These are phyloP conservation scores for Hypomecis atomaria DNA, from an alignment of 2,888 invertebrate genomes.

Conservation along the genomic window DNA sequence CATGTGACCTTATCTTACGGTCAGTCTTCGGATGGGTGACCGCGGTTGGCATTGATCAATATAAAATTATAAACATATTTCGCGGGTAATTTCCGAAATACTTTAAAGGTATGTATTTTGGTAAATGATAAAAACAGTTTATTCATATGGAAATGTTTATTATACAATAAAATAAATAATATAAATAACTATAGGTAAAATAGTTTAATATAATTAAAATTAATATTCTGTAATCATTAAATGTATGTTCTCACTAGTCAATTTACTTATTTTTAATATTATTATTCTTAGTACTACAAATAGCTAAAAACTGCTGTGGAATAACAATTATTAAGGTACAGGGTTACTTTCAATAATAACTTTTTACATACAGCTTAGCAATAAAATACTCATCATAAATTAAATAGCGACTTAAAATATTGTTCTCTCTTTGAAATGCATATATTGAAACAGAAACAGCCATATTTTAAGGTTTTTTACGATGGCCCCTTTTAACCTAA, in stretches of 20 bases:
- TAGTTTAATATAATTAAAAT: background rate
- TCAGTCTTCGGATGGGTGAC: too few species aligned
- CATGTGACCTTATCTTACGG: too few species aligned
- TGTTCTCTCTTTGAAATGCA: too few species aligned
- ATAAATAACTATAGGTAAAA: background rate
- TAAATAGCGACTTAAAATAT: too few species aligned
- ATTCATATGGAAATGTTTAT: slow-evolving; percentile 18
- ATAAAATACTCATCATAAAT: too few species aligned
- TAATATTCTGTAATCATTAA: background rate
- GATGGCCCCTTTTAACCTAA: too few species aligned
- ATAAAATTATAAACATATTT: too few species aligned
- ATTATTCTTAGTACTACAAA: background rate
- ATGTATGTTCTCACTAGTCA: slow-evolving; percentile 2
- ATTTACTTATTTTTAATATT: background rate
- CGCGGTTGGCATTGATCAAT: too few species aligned
- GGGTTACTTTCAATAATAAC: too few species aligned
- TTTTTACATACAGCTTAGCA: too few species aligned
- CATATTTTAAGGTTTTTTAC: too few species aligned
- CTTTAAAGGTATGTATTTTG: background rate
- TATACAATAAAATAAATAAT: slow-evolving; percentile 8
- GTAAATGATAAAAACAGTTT: slow-evolving; percentile 10
- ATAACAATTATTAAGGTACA: background rate
- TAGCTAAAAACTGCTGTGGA: background rate
- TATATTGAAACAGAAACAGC: too few species aligned
- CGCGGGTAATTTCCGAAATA: background rate